Evolutionary conservation across 2,113 vertebrate species (phyloP).

Genomic region (Sciurus niger): DNA sequence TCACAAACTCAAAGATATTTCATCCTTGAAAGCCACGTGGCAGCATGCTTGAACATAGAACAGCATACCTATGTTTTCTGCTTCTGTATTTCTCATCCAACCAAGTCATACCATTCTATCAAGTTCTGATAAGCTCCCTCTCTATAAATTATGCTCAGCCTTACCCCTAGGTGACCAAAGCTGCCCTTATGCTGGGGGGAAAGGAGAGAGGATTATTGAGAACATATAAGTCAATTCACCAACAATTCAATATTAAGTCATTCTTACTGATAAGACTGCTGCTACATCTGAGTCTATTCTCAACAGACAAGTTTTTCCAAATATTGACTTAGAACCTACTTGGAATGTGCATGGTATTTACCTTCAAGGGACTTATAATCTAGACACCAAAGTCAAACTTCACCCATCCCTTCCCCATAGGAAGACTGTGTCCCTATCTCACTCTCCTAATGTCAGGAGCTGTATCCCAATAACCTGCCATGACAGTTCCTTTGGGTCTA

Average conservation of each 20-base stretch:
- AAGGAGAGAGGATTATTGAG: neutral
- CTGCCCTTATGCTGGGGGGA: fast-evolving
- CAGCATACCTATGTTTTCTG: neutral
- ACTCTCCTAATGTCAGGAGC: neutral
- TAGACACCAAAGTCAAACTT: neutral
- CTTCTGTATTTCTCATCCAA: neutral
- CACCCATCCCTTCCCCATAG: neutral
- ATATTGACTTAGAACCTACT: neutral
- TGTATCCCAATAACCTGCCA: neutral
- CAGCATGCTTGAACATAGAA: neutral
- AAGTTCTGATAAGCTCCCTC: too few relatives aligned
- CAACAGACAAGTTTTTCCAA: neutral
- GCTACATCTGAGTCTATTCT: neutral
- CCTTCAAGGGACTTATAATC: neutral
- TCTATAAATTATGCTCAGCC: neutral
- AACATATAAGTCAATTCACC: neutral
- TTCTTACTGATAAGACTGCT: neutral
- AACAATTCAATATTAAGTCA: neutral
- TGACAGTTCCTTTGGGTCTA: neutral
- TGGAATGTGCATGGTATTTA: neutral
- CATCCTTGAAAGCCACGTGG: neutral
- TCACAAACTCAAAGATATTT: neutral
- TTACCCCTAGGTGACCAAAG: neutral
- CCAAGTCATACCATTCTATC: neutral
- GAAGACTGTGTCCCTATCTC: neutral